These are phyloP conservation scores for Ibidorhyncha struthersii DNA, from an alignment of 2,113 vertebrate genomes.

Conservation along the genomic window DNA sequence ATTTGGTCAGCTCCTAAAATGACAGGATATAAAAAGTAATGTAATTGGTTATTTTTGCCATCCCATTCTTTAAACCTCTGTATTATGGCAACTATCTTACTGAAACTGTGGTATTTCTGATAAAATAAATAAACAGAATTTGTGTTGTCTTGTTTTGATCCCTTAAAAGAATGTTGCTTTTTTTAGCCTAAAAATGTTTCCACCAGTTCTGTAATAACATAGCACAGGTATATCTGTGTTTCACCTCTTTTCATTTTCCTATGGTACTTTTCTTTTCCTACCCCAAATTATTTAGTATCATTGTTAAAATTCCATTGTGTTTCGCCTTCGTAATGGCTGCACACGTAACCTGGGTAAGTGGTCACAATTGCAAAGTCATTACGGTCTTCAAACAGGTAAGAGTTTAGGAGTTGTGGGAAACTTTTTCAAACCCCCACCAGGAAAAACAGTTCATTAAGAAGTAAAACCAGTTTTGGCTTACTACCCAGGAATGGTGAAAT, in stretches of 20 bases:
- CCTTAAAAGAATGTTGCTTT: not conserved
- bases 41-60: not conserved
- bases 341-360: not conserved
- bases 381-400: not conserved
- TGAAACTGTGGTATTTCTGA: not conserved
- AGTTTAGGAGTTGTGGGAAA: not conserved
- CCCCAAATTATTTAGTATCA: not conserved
- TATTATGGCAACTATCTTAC: not conserved
- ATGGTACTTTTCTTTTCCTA: not conserved
- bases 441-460: not conserved
- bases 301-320: not conserved
- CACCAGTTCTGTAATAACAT: not conserved
- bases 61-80: not conserved
- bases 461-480: not conserved
- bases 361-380: not conserved
- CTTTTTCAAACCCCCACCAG: not conserved
- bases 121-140: not conserved
- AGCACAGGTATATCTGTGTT: not conserved
- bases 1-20: not conserved
- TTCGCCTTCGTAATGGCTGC: not conserved
- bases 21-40: not conserved
- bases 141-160: not conserved
- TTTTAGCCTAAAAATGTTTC: not conserved
- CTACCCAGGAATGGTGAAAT: not conserved
- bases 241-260: not conserved